A percentile compares a stretch with the other conserved stretches of the same genome.
phyloP scores from a whole-genome alignment of 2,888 invertebrate species.

The Creontiades dilutus region DNA sequence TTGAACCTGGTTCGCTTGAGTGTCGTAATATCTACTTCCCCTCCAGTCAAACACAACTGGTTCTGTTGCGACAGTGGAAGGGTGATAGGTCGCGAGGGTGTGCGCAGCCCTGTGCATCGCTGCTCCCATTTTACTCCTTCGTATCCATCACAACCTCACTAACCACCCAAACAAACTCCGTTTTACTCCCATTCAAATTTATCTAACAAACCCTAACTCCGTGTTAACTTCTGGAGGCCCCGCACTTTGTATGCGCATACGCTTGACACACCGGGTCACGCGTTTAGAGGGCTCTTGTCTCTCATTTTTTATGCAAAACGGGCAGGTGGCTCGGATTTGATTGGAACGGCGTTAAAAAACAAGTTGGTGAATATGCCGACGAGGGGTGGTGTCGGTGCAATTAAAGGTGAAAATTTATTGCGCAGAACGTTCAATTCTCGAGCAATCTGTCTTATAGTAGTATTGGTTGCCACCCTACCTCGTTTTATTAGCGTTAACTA shows the following conservation, averaged over 20 bases:
- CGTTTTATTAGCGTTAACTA: background rate
- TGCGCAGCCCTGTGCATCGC: conserved; percentile 40
- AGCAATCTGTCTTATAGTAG: no score
- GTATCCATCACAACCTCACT: conserved; percentile 37
- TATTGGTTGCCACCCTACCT: background rate
- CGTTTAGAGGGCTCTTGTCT: conserved; percentile 15
- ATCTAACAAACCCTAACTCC: conserved; percentile 12
- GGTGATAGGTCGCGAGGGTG: conserved; percentile 70
- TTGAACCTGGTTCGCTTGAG: conserved; percentile 38
- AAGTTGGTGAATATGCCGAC: background rate
- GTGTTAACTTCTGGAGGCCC: conserved; percentile 36
- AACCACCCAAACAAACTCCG: conserved; percentile 49
- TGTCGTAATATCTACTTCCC: conserved; percentile 52
- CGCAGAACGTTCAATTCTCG: background rate
- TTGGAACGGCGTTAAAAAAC: background rate
- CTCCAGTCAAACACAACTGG: conserved; percentile 53
- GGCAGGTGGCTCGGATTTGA: conserved; percentile 26
- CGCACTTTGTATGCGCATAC: conserved; percentile 47
- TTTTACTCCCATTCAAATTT: conserved; percentile 48
- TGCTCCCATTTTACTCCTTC: conserved; percentile 51
- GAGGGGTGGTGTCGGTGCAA: background rate
- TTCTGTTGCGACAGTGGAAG: conserved; percentile 67
- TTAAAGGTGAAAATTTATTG: background rate
- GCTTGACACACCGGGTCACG: conserved; percentile 48
- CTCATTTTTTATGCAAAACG: background rate